Evolutionary conservation across 2,888 invertebrate genomes (phyloP).

Genomic region (Agapostemon virescens): DNA sequence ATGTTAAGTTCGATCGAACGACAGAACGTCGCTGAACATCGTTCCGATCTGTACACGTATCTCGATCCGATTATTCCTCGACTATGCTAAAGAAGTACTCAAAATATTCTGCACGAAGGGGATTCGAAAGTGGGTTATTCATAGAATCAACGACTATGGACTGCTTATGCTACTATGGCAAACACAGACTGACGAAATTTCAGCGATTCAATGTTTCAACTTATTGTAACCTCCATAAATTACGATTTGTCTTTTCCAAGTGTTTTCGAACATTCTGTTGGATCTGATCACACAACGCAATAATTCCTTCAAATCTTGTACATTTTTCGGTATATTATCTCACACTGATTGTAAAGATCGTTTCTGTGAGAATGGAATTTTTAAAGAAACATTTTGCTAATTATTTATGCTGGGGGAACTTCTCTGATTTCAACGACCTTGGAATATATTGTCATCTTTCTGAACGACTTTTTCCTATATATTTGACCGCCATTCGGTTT

Average conservation of each 20-base stretch:
- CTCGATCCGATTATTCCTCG: conserved; percentile 13
- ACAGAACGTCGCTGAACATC: not conserved
- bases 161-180: conserved; percentile 1
- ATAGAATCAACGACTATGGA: not conserved
- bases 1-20: conserved; percentile 5
- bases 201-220: not conserved
- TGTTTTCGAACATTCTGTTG: not conserved
- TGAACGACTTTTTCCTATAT: no score
- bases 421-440: no score
- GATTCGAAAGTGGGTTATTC: not conserved
- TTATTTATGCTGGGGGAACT: no score
- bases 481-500: no score
- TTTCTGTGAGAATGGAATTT: not conserved
- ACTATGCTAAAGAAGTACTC: conserved; percentile 8
- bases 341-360: not conserved
- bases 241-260: not conserved
- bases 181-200: not conserved
- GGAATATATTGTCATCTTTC: no score
- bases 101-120: not conserved
- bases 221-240: not conserved
- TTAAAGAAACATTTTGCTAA: no score
- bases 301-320: not conserved
- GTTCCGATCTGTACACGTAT: not conserved
- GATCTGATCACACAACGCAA: not conserved
- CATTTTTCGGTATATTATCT: not conserved